Evolutionary conservation across 2,113 vertebrate genomes (phyloP).

Genomic region (Hippocampus mohnikei): DNA sequence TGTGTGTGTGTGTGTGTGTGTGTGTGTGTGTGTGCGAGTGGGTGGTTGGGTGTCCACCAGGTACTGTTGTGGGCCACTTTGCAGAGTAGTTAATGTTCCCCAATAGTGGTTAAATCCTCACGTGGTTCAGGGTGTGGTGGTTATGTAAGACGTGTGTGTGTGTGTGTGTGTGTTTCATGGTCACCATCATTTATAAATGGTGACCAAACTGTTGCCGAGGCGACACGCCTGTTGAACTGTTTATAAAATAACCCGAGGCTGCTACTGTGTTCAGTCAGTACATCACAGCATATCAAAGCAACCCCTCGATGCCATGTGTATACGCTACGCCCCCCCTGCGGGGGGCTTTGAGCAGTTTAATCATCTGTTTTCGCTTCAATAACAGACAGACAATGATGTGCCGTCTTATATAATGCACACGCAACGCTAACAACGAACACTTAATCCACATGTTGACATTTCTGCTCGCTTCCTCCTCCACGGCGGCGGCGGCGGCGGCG

Average conservation of each 20-base stretch:
- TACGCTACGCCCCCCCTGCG: background rate
- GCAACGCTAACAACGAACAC: background rate
- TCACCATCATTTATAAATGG: background rate
- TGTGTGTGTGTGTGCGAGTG: background rate
- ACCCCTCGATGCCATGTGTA: background rate
- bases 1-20: constrained; percentile 11
- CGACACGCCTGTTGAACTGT: background rate
- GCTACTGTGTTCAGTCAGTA: background rate
- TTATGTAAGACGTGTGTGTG: constrained; percentile 1
- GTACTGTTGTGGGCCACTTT: background rate
- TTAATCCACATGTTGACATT: background rate
- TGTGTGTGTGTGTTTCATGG: background rate
- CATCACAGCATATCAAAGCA: background rate
- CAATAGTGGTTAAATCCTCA: background rate
- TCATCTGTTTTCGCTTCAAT: background rate
- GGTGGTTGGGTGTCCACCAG: background rate
- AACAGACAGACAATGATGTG: background rate
- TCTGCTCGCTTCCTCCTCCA: background rate
- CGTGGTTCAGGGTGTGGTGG: background rate
- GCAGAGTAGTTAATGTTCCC: background rate
- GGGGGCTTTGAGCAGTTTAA: background rate
- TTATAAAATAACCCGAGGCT: background rate
- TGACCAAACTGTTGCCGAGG: background rate
- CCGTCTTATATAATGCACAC: background rate
- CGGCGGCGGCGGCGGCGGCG: background rate